Evolutionary conservation across 2,797 vertebrate species (phyloP).

Genomic region (Amblyopsis hoosieri): DNA sequence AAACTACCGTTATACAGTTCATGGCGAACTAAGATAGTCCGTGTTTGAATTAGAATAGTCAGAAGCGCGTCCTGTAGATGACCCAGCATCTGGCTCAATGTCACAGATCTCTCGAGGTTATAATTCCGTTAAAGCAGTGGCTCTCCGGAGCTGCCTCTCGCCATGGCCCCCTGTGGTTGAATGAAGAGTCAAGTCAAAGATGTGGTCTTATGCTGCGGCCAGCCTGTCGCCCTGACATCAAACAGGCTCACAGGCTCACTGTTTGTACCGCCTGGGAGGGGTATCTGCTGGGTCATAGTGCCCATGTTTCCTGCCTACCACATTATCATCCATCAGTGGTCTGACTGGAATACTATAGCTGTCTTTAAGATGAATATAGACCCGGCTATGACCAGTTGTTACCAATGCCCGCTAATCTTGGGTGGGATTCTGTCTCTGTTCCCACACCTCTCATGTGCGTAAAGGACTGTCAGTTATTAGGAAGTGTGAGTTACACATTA

Average conservation of each 20-base stretch:
- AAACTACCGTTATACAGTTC: neutral
- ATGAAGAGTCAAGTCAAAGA: slow-evolving; percentile 48
- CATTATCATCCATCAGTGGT: neutral
- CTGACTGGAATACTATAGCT: neutral
- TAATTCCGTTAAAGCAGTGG: slow-evolving; percentile 54
- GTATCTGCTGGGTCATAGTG: slow-evolving; percentile 80
- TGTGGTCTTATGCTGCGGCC: slow-evolving; percentile 55
- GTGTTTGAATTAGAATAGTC: slow-evolving; percentile 1
- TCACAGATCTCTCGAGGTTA: slow-evolving; percentile 31
- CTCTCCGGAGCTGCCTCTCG: slow-evolving; percentile 40
- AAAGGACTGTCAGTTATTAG: slow-evolving; percentile 15
- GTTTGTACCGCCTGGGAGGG: slow-evolving; percentile 39
- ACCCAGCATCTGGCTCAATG: slow-evolving; percentile 47
- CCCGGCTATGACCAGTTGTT: neutral
- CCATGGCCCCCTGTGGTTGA: slow-evolving; percentile 54
- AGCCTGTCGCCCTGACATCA: slow-evolving; percentile 57
- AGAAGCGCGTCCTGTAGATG: slow-evolving; percentile 35
- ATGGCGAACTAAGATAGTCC: neutral
- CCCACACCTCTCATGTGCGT: slow-evolving; percentile 41
- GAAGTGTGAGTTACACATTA: slow-evolving; percentile 7
- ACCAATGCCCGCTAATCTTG: too few species aligned
- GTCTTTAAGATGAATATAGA: neutral
- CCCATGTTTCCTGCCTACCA: slow-evolving; percentile 47
- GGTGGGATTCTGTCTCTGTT: slow-evolving; percentile 12
- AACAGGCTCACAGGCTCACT: slow-evolving; percentile 73